Evolutionary conservation across 2,797 vertebrate genomes (phyloP).

Genomic region (Esox masquinongy): DNA sequence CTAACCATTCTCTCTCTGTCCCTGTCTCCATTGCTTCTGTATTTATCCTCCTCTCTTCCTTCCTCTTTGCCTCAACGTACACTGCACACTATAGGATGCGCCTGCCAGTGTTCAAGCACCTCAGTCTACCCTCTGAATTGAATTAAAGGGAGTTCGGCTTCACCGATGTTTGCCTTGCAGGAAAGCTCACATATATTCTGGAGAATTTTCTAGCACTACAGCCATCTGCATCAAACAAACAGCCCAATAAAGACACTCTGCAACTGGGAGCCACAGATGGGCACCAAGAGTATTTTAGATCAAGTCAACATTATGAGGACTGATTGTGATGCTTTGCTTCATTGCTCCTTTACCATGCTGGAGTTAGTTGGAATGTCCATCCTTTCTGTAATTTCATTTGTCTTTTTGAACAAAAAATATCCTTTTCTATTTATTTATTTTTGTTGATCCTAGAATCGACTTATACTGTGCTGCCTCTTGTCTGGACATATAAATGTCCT

Average conservation of each 20-base stretch:
- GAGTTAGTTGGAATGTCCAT: conserved; percentile 25
- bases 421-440: conserved; percentile 25
- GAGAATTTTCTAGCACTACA: conserved; percentile 25
- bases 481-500: neutral
- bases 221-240: neutral
- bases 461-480: neutral
- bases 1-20: neutral
- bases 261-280: conserved; percentile 37
- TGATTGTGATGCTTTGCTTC: conserved; percentile 13
- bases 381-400: neutral
- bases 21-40: neutral
- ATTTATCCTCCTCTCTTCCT: conserved; percentile 43
- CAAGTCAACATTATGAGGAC: conserved; percentile 38
- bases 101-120: conserved; percentile 31
- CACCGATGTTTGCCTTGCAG: conserved; percentile 52
- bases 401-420: conserved; percentile 24
- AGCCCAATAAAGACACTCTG: conserved; percentile 28
- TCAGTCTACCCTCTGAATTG: conserved; percentile 42
- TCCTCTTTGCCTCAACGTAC: conserved; percentile 10
- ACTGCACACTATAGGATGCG: conserved; percentile 7
- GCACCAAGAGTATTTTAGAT: conserved; percentile 31
- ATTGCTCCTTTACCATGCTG: conserved; percentile 19
- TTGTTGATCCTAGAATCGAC: conserved; percentile 14
- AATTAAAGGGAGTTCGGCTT: conserved; percentile 30
- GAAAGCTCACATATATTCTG: conserved; percentile 42